Percentiles rank a stretch among this genome's conserved stretches.
phyloP scores from a whole-genome alignment of 1,140 invertebrate genomes.

The Batillaria attramentaria region DNA sequence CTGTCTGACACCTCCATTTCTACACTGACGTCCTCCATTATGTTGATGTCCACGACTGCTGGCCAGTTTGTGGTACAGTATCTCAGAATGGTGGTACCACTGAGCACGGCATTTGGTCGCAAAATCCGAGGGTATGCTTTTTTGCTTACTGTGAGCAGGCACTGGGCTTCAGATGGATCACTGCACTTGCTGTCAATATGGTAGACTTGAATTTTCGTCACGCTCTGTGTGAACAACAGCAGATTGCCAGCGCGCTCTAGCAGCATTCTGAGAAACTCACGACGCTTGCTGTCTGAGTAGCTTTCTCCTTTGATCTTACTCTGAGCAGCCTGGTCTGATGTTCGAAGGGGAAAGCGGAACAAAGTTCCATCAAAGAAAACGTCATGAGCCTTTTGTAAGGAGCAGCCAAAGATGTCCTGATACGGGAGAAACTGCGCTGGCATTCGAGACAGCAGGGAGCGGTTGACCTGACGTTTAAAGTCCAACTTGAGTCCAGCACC shows the following conservation, averaged over 20 bases:
- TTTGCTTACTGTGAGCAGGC: conserved; percentile 32
- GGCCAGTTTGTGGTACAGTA: neutral
- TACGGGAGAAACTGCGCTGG: conserved; percentile 38
- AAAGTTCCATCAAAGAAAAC: conserved; percentile 54
- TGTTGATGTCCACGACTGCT: no score
- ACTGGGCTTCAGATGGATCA: conserved; percentile 34
- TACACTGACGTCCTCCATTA: conserved; percentile 10
- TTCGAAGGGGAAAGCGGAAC: conserved; percentile 61
- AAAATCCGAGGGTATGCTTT: neutral
- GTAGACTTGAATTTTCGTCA: conserved; percentile 57
- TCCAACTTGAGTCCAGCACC: conserved; percentile 48
- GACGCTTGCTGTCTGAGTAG: conserved; percentile 55
- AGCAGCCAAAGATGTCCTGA: conserved; percentile 58
- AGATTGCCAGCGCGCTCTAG: conserved; percentile 53
- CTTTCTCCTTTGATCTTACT: conserved; percentile 59
- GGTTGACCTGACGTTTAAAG: neutral
- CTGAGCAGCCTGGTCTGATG: conserved; percentile 44
- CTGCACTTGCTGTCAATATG: conserved; percentile 50
- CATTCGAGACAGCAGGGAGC: neutral
- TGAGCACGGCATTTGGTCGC: neutral
- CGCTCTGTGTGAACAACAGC: conserved; percentile 67
- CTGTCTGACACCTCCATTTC: neutral
- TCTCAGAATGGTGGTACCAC: neutral
- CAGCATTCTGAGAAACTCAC: conserved; percentile 56
- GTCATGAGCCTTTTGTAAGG: conserved; percentile 9